Conservation (phyloP, 2,888 invertebrate genomes). For the Eristalinus sepulchralis region DNA sequence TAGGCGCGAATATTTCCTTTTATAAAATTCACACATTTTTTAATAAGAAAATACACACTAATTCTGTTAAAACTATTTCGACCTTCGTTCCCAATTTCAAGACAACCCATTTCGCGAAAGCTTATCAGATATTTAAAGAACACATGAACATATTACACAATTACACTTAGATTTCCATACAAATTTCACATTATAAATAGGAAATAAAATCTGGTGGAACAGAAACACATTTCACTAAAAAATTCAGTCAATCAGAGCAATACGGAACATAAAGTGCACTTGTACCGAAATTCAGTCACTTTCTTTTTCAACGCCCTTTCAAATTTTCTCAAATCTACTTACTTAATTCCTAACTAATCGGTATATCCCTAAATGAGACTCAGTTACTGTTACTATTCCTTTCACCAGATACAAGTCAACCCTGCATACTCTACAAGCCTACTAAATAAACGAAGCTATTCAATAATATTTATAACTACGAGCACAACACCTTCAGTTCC, state of each 20-base stretch:
- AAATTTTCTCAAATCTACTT: not conserved
- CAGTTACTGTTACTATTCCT: not conserved
- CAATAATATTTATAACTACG: conserved; percentile 18
- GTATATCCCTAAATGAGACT: not conserved
- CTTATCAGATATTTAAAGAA: too few relatives aligned
- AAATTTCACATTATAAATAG: not conserved
- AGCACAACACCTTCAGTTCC: not conserved
- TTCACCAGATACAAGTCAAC: not conserved
- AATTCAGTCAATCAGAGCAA: not conserved
- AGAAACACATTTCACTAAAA: not conserved
- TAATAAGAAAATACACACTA: too few relatives aligned
- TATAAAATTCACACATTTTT: too few relatives aligned
- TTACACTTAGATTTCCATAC: not conserved
- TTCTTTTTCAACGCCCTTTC: not conserved
- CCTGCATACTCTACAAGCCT: not conserved
- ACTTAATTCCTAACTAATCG: too few relatives aligned
- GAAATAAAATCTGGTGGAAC: not conserved
- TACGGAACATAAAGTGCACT: not conserved
- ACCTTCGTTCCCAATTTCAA: not conserved
- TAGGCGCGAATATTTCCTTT: too few relatives aligned
- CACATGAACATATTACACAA: not conserved
- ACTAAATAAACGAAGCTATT: conserved; percentile 2
- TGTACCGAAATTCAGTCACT: not conserved
- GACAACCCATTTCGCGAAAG: too few relatives aligned
- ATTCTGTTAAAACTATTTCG: not conserved